These are phyloP conservation scores for Pachypanchax playfairii DNA, from an alignment of 2,113 vertebrate genomes.

Conservation along the genomic window DNA sequence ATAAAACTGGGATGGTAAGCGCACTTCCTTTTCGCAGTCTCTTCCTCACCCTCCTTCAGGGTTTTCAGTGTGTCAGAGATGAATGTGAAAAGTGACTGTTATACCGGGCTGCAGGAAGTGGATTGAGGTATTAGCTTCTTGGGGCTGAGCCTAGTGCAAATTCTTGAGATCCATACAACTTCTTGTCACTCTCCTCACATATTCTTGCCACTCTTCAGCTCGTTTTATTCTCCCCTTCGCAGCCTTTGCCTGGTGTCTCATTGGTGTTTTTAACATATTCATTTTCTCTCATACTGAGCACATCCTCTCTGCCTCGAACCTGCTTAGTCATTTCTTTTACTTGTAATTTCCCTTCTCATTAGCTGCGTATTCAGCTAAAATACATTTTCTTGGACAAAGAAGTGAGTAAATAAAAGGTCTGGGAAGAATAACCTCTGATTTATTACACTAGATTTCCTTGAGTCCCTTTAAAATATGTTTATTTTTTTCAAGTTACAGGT, in stretches of 20 bases:
- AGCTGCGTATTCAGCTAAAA: background rate
- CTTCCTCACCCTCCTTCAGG: conserved; percentile 34
- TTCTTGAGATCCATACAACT: conserved; percentile 62
- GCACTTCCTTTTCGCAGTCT: conserved; percentile 25
- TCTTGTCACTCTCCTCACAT: conserved; percentile 32
- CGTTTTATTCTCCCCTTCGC: conserved; percentile 14
- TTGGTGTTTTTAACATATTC: conserved; percentile 9
- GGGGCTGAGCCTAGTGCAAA: conserved; percentile 68
- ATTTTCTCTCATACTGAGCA: background rate
- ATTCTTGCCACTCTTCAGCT: conserved; percentile 14
- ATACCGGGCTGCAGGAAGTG: conserved; percentile 64
- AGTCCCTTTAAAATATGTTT: background rate
- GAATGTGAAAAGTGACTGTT: conserved; percentile 64
- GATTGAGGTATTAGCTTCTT: conserved; percentile 72
- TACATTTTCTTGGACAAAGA: background rate
- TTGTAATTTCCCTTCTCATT: background rate
- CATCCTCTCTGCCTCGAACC: background rate
- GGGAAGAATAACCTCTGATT: no score
- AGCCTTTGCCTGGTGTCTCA: conserved; percentile 8
- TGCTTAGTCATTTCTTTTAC: background rate
- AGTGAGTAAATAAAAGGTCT: background rate
- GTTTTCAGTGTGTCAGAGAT: conserved; percentile 64
- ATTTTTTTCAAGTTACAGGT: background rate
- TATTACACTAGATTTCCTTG: background rate
- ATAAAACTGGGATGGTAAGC: conserved; percentile 62